phyloP scores from a whole-genome alignment of 1,140 invertebrate species.

The Euschistus heros region DNA sequence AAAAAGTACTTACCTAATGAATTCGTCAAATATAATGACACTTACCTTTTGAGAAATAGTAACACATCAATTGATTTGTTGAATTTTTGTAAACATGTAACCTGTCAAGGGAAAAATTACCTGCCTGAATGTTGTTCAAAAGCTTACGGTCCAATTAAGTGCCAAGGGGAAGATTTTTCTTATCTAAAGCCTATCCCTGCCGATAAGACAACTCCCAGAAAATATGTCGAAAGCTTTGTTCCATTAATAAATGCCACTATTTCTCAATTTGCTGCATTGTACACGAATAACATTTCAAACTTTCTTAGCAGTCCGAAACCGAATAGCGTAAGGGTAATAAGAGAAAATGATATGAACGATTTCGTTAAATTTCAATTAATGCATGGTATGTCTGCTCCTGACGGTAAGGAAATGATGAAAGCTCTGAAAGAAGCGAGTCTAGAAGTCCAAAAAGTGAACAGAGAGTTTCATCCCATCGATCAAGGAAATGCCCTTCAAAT shows the following conservation, averaged over 20 bases:
- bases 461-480: background rate
- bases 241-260: no score
- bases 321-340: background rate
- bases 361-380: constrained; percentile 8
- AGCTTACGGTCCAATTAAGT: background rate
- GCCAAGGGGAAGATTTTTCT: background rate
- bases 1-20: no score
- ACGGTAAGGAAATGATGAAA: constrained; percentile 1
- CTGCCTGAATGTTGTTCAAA: background rate
- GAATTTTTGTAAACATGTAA: constrained; percentile 4
- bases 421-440: background rate
- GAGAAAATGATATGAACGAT: background rate
- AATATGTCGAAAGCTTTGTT: no score
- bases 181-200: background rate
- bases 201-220: no score
- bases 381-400: constrained; percentile 8
- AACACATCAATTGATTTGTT: background rate
- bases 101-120: background rate
- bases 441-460: background rate
- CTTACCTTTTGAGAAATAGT: background rate
- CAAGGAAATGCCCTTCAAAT: background rate
- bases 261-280: no score
- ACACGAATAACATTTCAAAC: no score
- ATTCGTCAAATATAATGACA: constrained; percentile 6
- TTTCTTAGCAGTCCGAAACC: no score